phyloP scores from a whole-genome alignment of 2,888 invertebrate genomes.

The Meiosimyza platycephala region DNA sequence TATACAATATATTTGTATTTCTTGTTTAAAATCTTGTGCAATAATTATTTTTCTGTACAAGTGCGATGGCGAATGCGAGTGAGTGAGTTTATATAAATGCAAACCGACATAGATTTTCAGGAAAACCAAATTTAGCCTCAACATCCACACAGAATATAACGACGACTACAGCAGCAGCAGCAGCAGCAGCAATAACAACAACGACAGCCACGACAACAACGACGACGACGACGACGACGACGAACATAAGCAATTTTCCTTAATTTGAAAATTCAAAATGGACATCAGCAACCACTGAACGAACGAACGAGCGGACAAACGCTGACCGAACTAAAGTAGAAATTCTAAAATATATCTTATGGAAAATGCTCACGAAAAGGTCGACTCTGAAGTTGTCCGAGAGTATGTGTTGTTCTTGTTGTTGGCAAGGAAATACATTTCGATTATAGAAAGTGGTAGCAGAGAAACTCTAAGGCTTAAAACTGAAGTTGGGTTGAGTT shows the following conservation, averaged over 20 bases:
- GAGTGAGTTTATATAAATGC: background rate
- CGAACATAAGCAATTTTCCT: slow-evolving; percentile 14
- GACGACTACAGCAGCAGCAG: background rate
- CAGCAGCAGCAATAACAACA: no score
- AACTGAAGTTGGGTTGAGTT: background rate
- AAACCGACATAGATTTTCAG: background rate
- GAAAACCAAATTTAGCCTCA: slow-evolving; percentile 3
- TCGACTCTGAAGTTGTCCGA: slow-evolving; percentile 8
- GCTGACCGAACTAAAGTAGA: slow-evolving; percentile 14
- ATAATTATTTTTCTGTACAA: slow-evolving; percentile 3
- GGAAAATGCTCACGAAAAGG: slow-evolving; percentile 15
- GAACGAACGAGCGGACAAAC: background rate
- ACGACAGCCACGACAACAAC: background rate
- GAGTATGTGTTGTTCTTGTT: background rate
- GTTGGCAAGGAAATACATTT: slow-evolving; percentile 26
- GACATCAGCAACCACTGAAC: slow-evolving; percentile 28
- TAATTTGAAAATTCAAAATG: slow-evolving; percentile 35
- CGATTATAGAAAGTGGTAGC: slow-evolving; percentile 27
- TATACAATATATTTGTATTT: background rate
- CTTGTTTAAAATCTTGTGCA: slow-evolving; percentile 13
- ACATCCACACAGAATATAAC: background rate
- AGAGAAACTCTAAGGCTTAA: background rate
- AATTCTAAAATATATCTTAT: slow-evolving; percentile 29
- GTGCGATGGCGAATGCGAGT: background rate
- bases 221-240: background rate